Conservation (phyloP, 1,140 invertebrate species). For the Papilio xuthus region DNA sequence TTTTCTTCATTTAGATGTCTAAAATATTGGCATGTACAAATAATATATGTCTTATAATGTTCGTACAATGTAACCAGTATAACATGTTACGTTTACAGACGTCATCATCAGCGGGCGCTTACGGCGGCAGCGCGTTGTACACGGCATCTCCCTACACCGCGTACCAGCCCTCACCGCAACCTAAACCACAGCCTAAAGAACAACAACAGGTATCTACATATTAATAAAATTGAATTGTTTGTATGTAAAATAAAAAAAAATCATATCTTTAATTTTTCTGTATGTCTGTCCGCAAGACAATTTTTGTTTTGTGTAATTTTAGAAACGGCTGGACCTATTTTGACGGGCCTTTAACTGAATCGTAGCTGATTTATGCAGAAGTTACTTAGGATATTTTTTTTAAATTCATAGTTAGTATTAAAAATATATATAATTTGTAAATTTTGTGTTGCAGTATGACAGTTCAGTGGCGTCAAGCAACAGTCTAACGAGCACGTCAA, state of each 20-base stretch:
- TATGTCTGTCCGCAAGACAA: too few relatives aligned
- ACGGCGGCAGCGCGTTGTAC: slow-evolving; percentile 74
- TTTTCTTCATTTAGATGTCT: too few relatives aligned
- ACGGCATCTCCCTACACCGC: slow-evolving; percentile 61
- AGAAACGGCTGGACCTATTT: too few relatives aligned
- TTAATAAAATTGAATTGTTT: too few relatives aligned
- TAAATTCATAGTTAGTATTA: background rate
- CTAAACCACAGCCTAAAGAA: slow-evolving; percentile 62
- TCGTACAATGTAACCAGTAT: background rate
- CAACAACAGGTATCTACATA: slow-evolving; percentile 48
- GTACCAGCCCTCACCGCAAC: slow-evolving; percentile 60
- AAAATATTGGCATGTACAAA: too few relatives aligned
- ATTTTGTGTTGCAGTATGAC: slow-evolving; percentile 62
- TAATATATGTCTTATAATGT: too few relatives aligned
- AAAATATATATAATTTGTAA: too few relatives aligned
- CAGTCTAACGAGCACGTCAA: slow-evolving; percentile 70
- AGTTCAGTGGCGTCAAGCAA: slow-evolving; percentile 71
- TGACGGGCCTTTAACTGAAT: too few relatives aligned
- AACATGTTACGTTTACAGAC: slow-evolving; percentile 50
- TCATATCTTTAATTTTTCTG: too few relatives aligned
- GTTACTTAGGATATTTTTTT: background rate
- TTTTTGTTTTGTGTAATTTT: too few relatives aligned
- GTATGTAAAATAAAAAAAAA: too few relatives aligned
- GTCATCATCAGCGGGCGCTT: slow-evolving; percentile 70
- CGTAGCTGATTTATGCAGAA: too few relatives aligned